Evolutionary conservation across 2,113 vertebrate genomes (phyloP).

Genomic region (Heterotis niloticus): DNA sequence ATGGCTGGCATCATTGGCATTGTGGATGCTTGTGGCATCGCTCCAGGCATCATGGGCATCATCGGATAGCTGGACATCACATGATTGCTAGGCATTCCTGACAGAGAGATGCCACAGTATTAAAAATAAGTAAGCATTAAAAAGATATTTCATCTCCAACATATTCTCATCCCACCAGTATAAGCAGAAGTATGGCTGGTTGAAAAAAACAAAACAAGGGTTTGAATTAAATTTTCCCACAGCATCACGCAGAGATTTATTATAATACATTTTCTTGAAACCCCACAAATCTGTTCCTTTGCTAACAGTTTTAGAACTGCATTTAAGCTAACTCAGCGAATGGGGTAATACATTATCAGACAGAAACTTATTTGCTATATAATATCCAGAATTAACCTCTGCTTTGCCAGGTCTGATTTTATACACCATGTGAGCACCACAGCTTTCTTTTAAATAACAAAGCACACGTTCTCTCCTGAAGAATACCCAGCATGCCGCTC

Average conservation of each 20-base stretch:
- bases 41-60: slow-evolving; percentile 63
- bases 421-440: too few species aligned
- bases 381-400: too few species aligned
- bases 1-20: slow-evolving; percentile 55
- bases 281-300: too few species aligned
- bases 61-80: slow-evolving; percentile 69
- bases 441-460: too few species aligned
- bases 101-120: neutral
- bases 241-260: neutral
- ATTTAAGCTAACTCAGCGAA: too few species aligned
- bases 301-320: too few species aligned
- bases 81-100: slow-evolving; percentile 67
- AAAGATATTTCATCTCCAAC: neutral
- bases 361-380: too few species aligned
- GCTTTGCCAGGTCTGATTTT: too few species aligned
- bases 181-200: too few species aligned
- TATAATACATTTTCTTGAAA: too few species aligned
- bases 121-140: neutral
- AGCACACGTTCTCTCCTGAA: neutral
- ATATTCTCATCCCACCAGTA: neutral
- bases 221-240: neutral
- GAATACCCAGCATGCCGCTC: slow-evolving; percentile 30
- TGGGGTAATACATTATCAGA: too few species aligned
- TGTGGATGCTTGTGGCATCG: slow-evolving; percentile 54
- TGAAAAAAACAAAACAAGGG: too few species aligned